A percentile compares a stretch with the other conserved stretches of the same genome.
These are phyloP conservation scores for Intellagama lesueurii DNA, from an alignment of 2,797 vertebrate species.

Conservation along the genomic window DNA sequence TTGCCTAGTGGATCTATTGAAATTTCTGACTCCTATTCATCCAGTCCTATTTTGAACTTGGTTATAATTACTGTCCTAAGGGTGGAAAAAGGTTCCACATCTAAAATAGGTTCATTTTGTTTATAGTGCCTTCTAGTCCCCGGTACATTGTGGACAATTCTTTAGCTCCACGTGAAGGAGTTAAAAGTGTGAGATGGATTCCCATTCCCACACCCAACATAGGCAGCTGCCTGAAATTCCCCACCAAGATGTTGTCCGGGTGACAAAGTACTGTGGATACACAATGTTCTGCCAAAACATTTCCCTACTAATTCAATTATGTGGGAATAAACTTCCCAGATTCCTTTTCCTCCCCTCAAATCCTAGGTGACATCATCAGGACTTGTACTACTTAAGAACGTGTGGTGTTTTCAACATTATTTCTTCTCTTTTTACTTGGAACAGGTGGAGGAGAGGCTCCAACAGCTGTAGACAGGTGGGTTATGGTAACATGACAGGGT, in stretches of 20 bases:
- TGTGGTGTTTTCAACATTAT: neutral
- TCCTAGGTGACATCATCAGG: conserved; percentile 39
- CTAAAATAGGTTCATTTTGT: neutral
- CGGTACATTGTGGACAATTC: neutral
- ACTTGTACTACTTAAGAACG: conserved; percentile 19
- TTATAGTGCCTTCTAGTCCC: neutral
- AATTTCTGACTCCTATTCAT: neutral
- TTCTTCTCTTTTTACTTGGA: neutral
- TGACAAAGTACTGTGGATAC: conserved; percentile 62
- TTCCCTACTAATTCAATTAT: conserved; percentile 69
- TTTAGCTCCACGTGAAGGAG: conserved; percentile 27
- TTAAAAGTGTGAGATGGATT: conserved; percentile 36
- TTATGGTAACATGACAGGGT: neutral
- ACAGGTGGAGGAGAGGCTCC: neutral
- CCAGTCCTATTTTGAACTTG: neutral
- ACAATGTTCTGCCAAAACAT: conserved; percentile 72
- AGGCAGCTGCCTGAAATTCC: conserved; percentile 55
- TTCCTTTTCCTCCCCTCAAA: conserved; percentile 34
- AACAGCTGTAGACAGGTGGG: neutral
- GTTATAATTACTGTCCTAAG: neutral
- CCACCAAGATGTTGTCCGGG: conserved; percentile 36
- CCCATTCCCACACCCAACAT: conserved; percentile 39
- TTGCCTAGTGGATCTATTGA: neutral
- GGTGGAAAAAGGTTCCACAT: neutral
- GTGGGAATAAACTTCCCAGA: conserved; percentile 65